These are phyloP conservation scores for Sternotherus odoratus DNA, from an alignment of 2,797 vertebrate genomes.

Conservation along the genomic window DNA sequence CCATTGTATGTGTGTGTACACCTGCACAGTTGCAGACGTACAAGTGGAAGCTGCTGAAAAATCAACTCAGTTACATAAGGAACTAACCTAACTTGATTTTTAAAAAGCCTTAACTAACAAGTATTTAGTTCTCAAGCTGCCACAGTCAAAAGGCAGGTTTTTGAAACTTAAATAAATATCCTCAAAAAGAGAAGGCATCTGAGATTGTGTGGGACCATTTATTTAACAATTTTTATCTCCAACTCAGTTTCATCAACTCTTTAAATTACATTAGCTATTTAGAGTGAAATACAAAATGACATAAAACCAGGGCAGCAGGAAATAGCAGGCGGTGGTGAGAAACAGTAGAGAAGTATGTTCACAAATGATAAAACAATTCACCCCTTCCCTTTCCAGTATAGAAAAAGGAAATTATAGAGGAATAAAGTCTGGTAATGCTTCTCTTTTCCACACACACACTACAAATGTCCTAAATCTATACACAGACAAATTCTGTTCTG, in stretches of 20 bases:
- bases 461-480: slow-evolving; percentile 25
- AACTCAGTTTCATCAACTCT: not conserved
- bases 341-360: slow-evolving; percentile 49
- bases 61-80: fast-evolving
- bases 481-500: slow-evolving; percentile 16
- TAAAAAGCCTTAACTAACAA: not conserved
- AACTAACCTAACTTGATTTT: not conserved
- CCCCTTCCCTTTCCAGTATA: slow-evolving; percentile 67
- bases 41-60: not conserved
- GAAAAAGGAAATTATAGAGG: slow-evolving; percentile 71
- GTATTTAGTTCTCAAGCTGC: not conserved
- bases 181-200: not conserved
- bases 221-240: not conserved
- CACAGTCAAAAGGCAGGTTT: fast-evolving
- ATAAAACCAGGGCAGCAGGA: slow-evolving; percentile 47
- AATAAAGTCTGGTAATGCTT: slow-evolving; percentile 70
- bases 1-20: not conserved
- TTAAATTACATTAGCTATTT: not conserved
- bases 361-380: slow-evolving; percentile 71
- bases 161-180: not conserved
- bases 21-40: not conserved
- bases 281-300: not conserved
- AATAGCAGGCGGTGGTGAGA: slow-evolving; percentile 46
- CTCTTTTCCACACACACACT: not conserved
- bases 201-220: not conserved